Percentiles rank a stretch among this genome's conserved stretches.
phyloP scores from a whole-genome alignment of 2,797 vertebrate genomes.

The Threskiornis aethiopicus region DNA sequence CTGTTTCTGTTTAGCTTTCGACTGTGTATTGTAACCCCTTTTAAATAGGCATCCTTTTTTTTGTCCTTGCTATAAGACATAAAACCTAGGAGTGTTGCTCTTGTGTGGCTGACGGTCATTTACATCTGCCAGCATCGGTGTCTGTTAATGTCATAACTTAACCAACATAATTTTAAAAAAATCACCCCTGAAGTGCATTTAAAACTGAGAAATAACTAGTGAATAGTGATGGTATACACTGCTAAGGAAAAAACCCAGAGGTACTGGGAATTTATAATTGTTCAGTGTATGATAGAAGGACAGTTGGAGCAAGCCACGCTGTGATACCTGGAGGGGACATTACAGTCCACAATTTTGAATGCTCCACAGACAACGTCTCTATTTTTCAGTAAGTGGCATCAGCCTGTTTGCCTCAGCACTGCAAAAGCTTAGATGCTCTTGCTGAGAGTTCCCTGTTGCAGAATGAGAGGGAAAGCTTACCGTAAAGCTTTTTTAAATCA shows the following conservation, averaged over 20 bases:
- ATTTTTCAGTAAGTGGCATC: neutral
- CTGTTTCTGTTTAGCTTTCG: neutral
- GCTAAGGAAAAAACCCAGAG: neutral
- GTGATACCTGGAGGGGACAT: neutral
- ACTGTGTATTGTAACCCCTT: neutral
- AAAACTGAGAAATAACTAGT: neutral
- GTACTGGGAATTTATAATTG: neutral
- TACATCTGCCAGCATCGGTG: neutral
- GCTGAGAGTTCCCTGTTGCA: neutral
- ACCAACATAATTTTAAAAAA: neutral
- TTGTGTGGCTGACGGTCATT: neutral
- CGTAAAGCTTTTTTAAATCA: neutral
- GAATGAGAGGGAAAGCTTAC: neutral
- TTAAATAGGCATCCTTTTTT: neutral
- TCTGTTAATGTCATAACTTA: neutral
- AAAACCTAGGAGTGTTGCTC: neutral
- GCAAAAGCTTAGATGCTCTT: neutral
- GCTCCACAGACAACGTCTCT: neutral
- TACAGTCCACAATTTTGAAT: neutral
- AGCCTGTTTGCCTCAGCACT: neutral
- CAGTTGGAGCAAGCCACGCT: neutral
- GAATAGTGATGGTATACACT: neutral
- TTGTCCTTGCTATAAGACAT: neutral
- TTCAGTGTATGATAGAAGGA: neutral
- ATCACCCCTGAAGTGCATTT: neutral